Percentiles rank a stretch among this genome's conserved stretches.
Evolutionary conservation across 2,888 invertebrate species (phyloP).

Genomic region (Nowickia ferox): DNA sequence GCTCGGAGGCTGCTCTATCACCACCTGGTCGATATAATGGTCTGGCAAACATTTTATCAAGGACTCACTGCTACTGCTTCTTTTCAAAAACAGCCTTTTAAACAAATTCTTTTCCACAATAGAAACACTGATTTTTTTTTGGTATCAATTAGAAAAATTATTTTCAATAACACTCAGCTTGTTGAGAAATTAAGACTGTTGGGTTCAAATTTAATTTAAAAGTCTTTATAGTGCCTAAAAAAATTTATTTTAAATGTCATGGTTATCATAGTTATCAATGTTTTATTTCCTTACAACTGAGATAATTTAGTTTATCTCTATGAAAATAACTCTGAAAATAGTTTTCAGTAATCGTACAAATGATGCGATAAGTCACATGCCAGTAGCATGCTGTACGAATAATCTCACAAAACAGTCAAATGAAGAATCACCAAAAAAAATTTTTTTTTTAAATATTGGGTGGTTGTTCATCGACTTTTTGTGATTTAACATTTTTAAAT

Average conservation of each 20-base stretch:
- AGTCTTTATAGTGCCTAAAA: conserved; percentile 58
- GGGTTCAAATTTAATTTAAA: not conserved
- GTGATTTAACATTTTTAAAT: too few species aligned
- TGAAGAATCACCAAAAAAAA: too few species aligned
- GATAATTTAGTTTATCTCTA: conserved; percentile 52
- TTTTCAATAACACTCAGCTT: conserved; percentile 49
- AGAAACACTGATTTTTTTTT: conserved; percentile 6
- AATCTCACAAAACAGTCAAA: too few species aligned
- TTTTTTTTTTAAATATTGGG: too few species aligned
- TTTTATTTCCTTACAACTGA: conserved; percentile 21
- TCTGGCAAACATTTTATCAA: conserved; percentile 76
- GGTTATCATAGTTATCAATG: conserved; percentile 48
- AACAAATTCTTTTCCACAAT: not conserved
- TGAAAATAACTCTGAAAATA: conserved; percentile 2
- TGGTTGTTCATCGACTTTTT: too few species aligned
- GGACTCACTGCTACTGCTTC: not conserved
- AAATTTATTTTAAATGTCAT: conserved; percentile 54
- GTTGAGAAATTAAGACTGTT: conserved; percentile 48
- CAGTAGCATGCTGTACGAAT: too few species aligned
- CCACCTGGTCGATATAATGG: conserved; percentile 72
- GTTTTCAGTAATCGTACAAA: not conserved
- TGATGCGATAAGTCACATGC: too few species aligned
- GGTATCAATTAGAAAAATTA: conserved; percentile 6
- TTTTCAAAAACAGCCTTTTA: not conserved
- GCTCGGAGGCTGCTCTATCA: not conserved